Conservation (phyloP, 2,797 vertebrate genomes). For the Gallinago solitaria region DNA sequence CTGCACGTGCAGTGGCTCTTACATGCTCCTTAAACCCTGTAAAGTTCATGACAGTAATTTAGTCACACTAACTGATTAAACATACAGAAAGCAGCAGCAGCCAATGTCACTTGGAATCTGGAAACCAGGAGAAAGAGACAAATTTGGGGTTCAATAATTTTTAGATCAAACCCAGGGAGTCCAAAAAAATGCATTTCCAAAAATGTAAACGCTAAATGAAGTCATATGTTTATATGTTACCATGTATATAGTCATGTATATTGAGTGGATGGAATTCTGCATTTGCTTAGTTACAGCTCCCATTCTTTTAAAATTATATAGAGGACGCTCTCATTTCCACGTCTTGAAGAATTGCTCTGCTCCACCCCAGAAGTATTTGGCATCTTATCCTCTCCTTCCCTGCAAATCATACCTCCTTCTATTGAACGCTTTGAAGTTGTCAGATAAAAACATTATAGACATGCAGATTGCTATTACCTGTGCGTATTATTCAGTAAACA, state of each 20-base stretch:
- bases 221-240: not conserved
- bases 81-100: not conserved
- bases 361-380: not conserved
- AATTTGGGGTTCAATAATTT: not conserved
- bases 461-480: not conserved
- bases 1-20: conserved; percentile 45
- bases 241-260: not conserved
- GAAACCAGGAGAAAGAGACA: not conserved
- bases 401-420: not conserved
- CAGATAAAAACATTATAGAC: not conserved
- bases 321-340: not conserved
- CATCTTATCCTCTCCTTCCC: not conserved
- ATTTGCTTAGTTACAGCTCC: not conserved
- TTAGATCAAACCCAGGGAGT: not conserved
- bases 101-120: not conserved
- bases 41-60: conserved; percentile 15
- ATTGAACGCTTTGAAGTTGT: not conserved
- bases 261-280: not conserved
- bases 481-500: not conserved
- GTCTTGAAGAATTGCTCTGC: not conserved
- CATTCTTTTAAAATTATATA: not conserved
- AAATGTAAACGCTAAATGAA: not conserved
- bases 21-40: conserved; percentile 37
- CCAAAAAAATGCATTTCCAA: not conserved
- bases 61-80: not conserved